phyloP scores from a whole-genome alignment of 2,797 vertebrate genomes.

The Spinus olivaceus region DNA sequence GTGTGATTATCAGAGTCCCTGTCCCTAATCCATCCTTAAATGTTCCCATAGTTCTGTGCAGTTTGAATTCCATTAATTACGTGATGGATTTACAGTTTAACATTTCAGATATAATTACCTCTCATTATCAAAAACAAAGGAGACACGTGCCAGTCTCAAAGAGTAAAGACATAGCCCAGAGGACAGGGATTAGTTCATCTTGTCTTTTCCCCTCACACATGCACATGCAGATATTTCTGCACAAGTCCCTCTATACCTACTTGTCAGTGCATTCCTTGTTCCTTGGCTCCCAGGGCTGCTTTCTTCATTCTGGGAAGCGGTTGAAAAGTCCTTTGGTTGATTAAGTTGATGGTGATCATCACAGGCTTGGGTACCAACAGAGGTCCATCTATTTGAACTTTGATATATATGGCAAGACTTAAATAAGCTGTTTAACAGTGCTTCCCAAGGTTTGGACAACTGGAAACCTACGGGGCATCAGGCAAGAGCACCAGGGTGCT shows the following conservation, averaged over 20 bases:
- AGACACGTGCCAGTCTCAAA: constrained; percentile 75
- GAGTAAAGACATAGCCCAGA: constrained; percentile 73
- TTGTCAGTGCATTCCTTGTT: background rate
- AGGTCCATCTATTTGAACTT: background rate
- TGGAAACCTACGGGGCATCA: background rate
- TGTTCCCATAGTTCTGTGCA: constrained; percentile 54
- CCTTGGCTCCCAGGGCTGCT: background rate
- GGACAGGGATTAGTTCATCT: constrained; percentile 49
- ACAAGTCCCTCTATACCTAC: background rate
- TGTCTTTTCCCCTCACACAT: background rate
- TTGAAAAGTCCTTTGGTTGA: background rate
- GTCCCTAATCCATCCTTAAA: constrained; percentile 49
- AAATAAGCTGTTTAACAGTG: background rate
- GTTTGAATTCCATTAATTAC: constrained; percentile 61
- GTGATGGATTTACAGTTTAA: constrained; percentile 68
- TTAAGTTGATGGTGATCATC: background rate
- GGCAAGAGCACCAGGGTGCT: background rate
- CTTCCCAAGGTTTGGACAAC: background rate
- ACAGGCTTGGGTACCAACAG: background rate
- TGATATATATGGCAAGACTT: background rate
- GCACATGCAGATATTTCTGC: constrained; percentile 3
- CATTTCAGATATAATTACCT: constrained; percentile 79
- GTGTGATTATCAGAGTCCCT: constrained; percentile 34
- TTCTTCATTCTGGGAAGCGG: background rate
- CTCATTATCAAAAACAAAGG: constrained; percentile 75